Conservation (phyloP, 2,113 vertebrate species). For the Acanthochromis polyacanthus region DNA sequence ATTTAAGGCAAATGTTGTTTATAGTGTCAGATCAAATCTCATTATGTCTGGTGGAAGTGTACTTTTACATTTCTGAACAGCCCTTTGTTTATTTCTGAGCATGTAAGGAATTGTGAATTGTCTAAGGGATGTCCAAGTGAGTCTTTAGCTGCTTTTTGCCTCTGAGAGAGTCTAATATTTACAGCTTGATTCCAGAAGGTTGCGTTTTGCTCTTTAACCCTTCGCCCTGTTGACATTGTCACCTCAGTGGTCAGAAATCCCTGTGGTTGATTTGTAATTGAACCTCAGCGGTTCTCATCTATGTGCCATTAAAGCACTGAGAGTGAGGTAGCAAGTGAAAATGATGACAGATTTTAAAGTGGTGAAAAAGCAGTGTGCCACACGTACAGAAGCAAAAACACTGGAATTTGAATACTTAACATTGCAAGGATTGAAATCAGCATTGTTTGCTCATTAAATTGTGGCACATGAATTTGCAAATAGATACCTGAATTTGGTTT, state of each 20-base stretch:
- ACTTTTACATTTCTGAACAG: not conserved
- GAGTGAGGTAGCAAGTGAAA: not conserved
- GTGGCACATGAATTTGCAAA: not conserved
- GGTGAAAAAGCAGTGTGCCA: not conserved
- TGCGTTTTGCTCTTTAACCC: slow-evolving; percentile 35
- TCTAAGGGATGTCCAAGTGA: not conserved
- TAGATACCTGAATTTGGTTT: not conserved
- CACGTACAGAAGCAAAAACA: not conserved
- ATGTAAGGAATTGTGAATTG: not conserved
- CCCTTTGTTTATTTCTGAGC: not conserved
- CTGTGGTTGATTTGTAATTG: slow-evolving; percentile 58
- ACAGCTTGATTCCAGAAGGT: slow-evolving; percentile 4
- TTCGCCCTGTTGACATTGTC: slow-evolving; percentile 56
- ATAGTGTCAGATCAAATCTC: too few species aligned
- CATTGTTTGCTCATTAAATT: not conserved
- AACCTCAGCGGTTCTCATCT: slow-evolving; percentile 27
- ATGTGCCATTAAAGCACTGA: slow-evolving; percentile 10
- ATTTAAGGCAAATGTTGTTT: too few species aligned
- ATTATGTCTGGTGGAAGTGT: too few species aligned
- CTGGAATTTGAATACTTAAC: not conserved
- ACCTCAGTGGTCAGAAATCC: slow-evolving; percentile 44
- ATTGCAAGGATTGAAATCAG: not conserved
- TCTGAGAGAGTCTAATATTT: not conserved
- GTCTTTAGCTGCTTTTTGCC: not conserved
- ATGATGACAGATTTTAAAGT: not conserved